These are phyloP conservation scores for Thaumatotibia leucotreta DNA, from an alignment of 1,140 invertebrate genomes.

Conservation along the genomic window DNA sequence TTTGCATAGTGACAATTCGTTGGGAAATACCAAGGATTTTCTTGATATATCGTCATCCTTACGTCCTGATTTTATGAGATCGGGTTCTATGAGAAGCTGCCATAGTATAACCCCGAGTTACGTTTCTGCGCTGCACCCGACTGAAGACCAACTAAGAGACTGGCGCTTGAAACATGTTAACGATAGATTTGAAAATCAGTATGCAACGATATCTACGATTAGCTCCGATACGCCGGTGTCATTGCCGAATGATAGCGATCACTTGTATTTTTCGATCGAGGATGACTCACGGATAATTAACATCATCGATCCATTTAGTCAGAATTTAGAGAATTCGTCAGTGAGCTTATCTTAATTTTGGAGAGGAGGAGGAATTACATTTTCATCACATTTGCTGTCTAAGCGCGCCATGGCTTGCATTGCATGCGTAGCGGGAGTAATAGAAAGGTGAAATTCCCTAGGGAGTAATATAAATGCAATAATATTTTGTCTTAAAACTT, in stretches of 20 bases:
- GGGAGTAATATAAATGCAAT: no score
- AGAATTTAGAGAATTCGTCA: not conserved
- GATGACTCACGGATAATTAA: not conserved
- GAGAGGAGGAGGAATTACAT: no score
- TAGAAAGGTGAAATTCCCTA: no score
- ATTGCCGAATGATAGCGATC: constrained; percentile 24
- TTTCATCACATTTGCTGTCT: no score
- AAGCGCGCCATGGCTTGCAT: no score
- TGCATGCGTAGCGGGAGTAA: no score
- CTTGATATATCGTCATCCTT: constrained; percentile 24
- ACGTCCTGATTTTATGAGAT: constrained; percentile 32
- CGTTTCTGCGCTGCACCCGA: constrained; percentile 73
- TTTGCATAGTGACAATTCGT: constrained; percentile 29
- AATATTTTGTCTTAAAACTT: no score
- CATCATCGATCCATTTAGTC: not conserved
- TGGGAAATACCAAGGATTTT: constrained; percentile 27
- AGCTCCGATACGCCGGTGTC: constrained; percentile 29
- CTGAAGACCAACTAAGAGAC: constrained; percentile 64
- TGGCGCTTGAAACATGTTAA: constrained; percentile 51
- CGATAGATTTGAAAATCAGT: constrained; percentile 31
- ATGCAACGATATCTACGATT: constrained; percentile 23
- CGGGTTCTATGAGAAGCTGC: constrained; percentile 51
- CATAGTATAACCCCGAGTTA: constrained; percentile 73
- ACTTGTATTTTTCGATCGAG: constrained; percentile 21
- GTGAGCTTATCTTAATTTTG: not conserved